Base-by-base conservation (phyloP, 2,888 invertebrate genomes). In the Drosophila antonietae region DNA sequence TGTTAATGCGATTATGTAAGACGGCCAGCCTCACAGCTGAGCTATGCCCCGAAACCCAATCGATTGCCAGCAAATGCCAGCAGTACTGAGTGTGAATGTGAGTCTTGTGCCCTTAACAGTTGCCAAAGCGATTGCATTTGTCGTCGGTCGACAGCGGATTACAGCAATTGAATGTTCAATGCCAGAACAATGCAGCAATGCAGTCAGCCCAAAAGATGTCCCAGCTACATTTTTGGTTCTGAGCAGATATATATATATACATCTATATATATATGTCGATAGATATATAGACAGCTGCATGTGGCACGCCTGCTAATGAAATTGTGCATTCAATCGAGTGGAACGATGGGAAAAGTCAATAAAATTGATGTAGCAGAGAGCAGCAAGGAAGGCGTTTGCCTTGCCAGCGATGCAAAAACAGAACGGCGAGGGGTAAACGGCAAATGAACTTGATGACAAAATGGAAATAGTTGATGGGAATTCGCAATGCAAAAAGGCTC, bases 301-400 rank as follows among this genome's bases (percentile, higher is more conserved):
- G 83, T 81, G 90, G 88, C 89, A 83, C 80, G 90, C 85, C 86
- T 91, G 90, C 90, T 91, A 91, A 91, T 91, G 91, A 91, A 91
- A 91, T 91, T 91, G 91, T 91, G 91, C 91, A 91, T 83, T 91
- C 91, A 91, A 90, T 91, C 87, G 90, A 88, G 91, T 84, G 91
- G 91, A 91, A 91, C 90, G 91, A 91, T 91, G 91, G 84, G 83
- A 90, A 91, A 91, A 91, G 90, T 91, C 91, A 91, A 90, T 91
- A 89, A 91, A 91, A 90, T 88, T 90, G 91, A 91, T 90, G 91
- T 90, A 81, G 88, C 86, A 84, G 73, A 70, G 62, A 72, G 37
- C 68, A 72, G 37, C 68, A 43, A 66, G 63, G 78, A 43, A 66
- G 63, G 78, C 68, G 68, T 47, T 56, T 60, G 56, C 56, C 62